Evolutionary conservation across 2,888 invertebrate genomes (phyloP), one percentile per base, ranked within the genome.

Genomic region (Erebia palarica): DNA sequence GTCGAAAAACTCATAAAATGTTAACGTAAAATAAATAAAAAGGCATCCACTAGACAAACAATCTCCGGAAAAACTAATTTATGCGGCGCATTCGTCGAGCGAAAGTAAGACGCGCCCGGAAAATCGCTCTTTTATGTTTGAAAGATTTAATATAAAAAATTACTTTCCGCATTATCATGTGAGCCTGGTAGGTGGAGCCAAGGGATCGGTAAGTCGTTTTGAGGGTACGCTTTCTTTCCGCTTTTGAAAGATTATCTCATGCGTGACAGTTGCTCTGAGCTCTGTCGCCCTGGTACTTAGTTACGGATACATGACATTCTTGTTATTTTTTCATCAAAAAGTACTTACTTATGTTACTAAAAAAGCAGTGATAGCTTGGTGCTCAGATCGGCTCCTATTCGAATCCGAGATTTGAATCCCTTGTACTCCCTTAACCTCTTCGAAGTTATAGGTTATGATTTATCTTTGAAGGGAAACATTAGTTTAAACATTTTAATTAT

Each of bases 51-150:
- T 85, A 86, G 83, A 84, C 88, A 90, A 90, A 91, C 92, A 91
- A 90, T 91, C 87, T 89, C 87, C 87, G 88, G 84, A 75, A 86
- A 89, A 92, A 93, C 92, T 93, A 93, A 92, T 93, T 92, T 92
- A 90, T 91, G 87, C 88, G 84, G 85, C 83, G 86, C 84, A 87
- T 85, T 86, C 85, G 83, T 78, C 82, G 85, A 83, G 83, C 76
- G 81, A 83, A 77, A 84, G 84, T 80, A 84, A 89, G 84, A 86
- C 84, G 82, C 80, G 83, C 79, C 78, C 77, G 80, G 80, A 84
- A 85, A 68, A 86, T 85, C 84, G 86, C 86, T 87, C 91, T 91
- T 90, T 91, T 89, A 90, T 91, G 90, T 91, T 91, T 89, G 84
- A 88, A 86, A 87, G 88, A 87, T 92, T 92, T 91, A 91, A 91